Evolutionary conservation across 2,113 vertebrate species (phyloP), one percentile per base, ranked within the genome.

Genomic region (Xiphorhynchus elegans): DNA sequence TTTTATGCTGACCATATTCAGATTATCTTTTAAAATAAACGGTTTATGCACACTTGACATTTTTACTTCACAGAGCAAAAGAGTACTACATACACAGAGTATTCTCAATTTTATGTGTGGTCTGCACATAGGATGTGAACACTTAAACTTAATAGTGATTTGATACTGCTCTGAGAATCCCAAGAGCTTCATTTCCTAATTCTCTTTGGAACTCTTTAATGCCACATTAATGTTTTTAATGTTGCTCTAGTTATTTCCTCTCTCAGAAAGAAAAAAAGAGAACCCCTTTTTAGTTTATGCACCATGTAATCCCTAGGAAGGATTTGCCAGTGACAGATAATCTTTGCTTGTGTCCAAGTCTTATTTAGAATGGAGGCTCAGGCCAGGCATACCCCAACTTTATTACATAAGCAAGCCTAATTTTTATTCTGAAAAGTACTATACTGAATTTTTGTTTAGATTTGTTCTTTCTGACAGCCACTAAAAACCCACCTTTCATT

Each of bases 261-360:
- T 78, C 52, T 63, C 73, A 72, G 76, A 95, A 78, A 79, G 70
- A 90, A 84, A 73, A 84, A 94, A 90, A 95, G 83, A 93, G 39
- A 90, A 95, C 67, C 8, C 59, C 55, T 47, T 77, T 86, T 67
- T 84, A 80, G 59, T 92, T 93, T 86, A 92, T 86, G 77, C 20
- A 52, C 31, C 47, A 33, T 25, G 33, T 92, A 95, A 96, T 96
- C 89, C 88, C 26, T 70, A 60, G 63, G 64, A 92, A 89, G 90
- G 90, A 95, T 91, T 86, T 92, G 46, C 63, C 79, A 86, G 33
- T 80, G 79, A 84, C 63, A 89, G 75, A 86, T 96, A 88, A 95
- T 86, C 86, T 90, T 84, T 24, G 13, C 42, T 93, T 84, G 80
- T 80, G 40, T 59, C n/a, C 46, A 70, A 42, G 47, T 77, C 72